phyloP scores from a whole-genome alignment of 2,797 vertebrate genomes.

The Monodelphis domestica region DNA sequence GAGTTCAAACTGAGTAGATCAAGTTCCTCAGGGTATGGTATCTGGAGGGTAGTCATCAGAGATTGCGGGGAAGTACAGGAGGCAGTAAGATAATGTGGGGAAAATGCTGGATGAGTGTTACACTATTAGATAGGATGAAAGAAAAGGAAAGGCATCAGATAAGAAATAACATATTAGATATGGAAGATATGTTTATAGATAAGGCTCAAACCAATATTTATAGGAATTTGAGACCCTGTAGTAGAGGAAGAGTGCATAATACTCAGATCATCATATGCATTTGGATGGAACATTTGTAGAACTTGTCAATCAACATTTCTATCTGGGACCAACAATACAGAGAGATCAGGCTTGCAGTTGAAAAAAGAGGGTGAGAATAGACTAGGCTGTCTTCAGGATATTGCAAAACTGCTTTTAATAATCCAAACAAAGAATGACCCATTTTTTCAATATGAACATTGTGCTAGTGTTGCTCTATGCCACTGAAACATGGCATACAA shows the following conservation, averaged over 20 bases:
- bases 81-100: background rate
- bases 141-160: background rate
- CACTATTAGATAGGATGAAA: background rate
- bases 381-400: background rate
- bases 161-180: background rate
- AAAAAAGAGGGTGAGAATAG: background rate
- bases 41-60: background rate
- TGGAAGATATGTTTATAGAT: background rate
- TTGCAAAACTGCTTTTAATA: background rate
- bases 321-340: background rate
- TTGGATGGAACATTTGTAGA: background rate
- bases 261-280: background rate
- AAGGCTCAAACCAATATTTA: constrained; percentile 12
- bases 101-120: background rate
- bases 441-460: background rate
- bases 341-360: background rate
- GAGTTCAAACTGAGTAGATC: background rate
- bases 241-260: background rate
- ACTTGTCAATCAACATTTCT: background rate
- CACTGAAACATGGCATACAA: background rate
- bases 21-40: background rate
- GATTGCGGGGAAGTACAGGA: background rate
- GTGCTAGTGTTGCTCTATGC: background rate
- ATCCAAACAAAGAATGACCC: background rate
- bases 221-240: constrained; percentile 11